Base-by-base conservation (phyloP, 2,888 invertebrate genomes). In the Ectemnius continuus region DNA sequence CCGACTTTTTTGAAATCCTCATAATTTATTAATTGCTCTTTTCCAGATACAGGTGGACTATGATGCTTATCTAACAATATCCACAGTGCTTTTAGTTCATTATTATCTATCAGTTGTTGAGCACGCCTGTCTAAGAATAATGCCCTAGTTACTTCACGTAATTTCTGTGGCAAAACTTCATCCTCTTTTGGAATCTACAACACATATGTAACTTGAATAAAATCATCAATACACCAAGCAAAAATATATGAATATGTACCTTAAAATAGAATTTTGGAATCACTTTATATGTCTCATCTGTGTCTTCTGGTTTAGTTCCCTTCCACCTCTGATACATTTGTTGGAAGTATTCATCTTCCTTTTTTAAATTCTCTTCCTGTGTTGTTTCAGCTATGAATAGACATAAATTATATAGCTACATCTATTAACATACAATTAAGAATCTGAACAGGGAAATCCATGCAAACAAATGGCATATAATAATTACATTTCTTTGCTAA, bases 121-220 rank as follows among this genome's bases (percentile, higher is more conserved):
- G 96, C 97, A 86, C 96, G 94, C 88, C 96, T 94, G 91, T 98
- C 97, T 61, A 98, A 91, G 88, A 98, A 97, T 75, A 96, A 93
- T 2, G 97, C 96, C 85, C 97, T 93, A 0, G 97, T 96, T 90
- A 98, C 98, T 91, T 98, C 97, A 69, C 97, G 93, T 57, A 98
- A 91, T 90, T 97, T 97, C 87, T 96, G 95, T 1, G 95, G 93
- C 3, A 97, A 87, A 5, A 94, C 92, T 85, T 97, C 97, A 83
- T 95, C 95, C 63, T 95, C 94, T 65, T 94, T 93, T 0, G 97
- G 97, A 1, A 97, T 91, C 92, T 91, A 64, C 18, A 69, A 76
- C 45, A 60, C 36, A 64, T 52, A 45, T 1, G 20, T 26, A 4
- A 64, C 16, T 23, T 23, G 20, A 20, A 20, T 16, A 28, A 46